Evolutionary conservation across 2,113 vertebrate species (phyloP).

Genomic region (Colinus virginianus): DNA sequence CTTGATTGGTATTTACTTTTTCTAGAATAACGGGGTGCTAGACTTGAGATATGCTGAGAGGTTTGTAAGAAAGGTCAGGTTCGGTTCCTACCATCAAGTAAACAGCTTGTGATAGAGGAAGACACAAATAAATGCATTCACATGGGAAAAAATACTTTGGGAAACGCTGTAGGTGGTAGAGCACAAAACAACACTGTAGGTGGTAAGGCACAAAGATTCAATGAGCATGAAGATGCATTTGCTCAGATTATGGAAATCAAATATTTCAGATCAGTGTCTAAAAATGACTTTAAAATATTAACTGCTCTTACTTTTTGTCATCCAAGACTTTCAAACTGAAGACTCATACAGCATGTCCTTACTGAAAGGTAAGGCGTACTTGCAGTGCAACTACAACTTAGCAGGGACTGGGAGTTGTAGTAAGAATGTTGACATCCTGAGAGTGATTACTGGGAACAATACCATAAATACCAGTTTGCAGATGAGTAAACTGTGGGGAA

Average conservation of each 20-base stretch:
- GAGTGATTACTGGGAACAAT: background rate
- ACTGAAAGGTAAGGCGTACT: background rate
- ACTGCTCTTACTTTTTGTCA: background rate
- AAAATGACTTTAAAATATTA: background rate
- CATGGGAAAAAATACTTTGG: background rate
- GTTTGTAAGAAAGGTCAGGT: background rate
- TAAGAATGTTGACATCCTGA: background rate
- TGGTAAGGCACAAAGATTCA: background rate
- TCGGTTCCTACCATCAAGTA: background rate
- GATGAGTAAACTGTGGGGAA: background rate
- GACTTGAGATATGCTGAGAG: background rate
- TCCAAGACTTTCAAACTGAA: background rate
- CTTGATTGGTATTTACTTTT: background rate
- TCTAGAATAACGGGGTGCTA: background rate
- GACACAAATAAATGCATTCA: background rate
- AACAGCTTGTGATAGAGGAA: background rate
- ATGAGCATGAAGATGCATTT: background rate
- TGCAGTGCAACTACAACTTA: background rate
- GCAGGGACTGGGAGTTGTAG: background rate
- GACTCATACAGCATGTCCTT: background rate
- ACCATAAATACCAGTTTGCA: background rate
- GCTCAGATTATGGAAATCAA: conserved; percentile 15
- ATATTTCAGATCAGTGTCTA: background rate
- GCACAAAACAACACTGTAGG: background rate
- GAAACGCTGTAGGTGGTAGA: background rate